Base-by-base conservation (phyloP, 2,113 vertebrate genomes). In the Cyanoliseus patagonus region DNA sequence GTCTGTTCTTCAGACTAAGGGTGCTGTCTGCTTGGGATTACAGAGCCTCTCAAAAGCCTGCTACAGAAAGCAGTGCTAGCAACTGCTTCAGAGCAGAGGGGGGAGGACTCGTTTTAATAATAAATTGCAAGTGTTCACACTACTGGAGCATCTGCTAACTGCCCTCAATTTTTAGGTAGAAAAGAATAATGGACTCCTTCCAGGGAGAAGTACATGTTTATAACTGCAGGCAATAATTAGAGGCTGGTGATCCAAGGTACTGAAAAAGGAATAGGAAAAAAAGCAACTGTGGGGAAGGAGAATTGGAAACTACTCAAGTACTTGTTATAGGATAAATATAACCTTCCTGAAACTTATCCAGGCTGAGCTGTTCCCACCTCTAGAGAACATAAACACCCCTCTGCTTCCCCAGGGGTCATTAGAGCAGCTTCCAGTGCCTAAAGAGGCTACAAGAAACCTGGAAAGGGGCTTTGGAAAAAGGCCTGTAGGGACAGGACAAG, bases 151-250 rank as follows among this genome's bases (percentile, higher is more conserved):
- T 52, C 92, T 78, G 86, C 80, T 92, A 53, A 74, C 64, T 91
- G 91, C 83, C 83, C 94, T 95, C 77, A 61, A 47, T 94, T 89
- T 92, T 47, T 68, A 77, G 73, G 46, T 37, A 61, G 24, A 59
- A 61, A 78, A 55, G 75, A 81, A 76, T 52, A 37, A 77, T 44
- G 90, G 88, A 51, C 64, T 77, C 90, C 47, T 97, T 84, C 69
- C 64, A 61, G 92, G 76, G 35, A 96, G 66, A 94, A 94, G 61
- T 78, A 47, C 66, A 42, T 94, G 73, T 75, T 94, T 92, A 4
- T 92, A 82, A 70, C 94, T 75, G 88, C 77, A 88, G 91, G 95
- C 91, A 92, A 11, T 96, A 96, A 95, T 94, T 94, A 94, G 61
- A 94, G 86, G 64, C 80, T 94, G 92, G 86, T 92, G 91, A 94